Evolutionary conservation across 2,113 vertebrate species (phyloP).

Genomic region (Phocoena phocoena): DNA sequence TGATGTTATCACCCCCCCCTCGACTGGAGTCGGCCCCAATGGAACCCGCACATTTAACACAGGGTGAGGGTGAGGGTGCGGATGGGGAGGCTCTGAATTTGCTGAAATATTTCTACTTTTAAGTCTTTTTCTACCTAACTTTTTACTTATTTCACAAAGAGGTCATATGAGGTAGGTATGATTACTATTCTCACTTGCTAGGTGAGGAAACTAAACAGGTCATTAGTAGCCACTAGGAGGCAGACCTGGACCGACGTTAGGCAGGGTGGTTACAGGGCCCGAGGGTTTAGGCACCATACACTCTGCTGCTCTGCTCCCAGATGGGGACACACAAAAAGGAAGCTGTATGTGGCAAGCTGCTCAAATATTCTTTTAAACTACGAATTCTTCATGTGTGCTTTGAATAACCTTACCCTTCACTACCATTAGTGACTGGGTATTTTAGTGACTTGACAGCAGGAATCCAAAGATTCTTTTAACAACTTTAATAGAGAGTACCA

Average conservation of each 20-base stretch:
- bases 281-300: neutral
- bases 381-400: neutral
- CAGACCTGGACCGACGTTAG: neutral
- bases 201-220: neutral
- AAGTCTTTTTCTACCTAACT: neutral
- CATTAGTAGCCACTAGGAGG: neutral
- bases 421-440: neutral
- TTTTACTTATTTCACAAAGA: neutral
- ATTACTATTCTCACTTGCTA: neutral
- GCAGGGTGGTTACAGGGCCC: neutral
- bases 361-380: neutral
- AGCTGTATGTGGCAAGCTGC: neutral
- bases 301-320: neutral
- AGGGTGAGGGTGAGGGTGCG: rapidly evolving
- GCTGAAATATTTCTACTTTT: neutral
- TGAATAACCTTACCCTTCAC: neutral
- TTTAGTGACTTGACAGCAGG: neutral
- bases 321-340: neutral
- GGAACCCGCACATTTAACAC: neutral
- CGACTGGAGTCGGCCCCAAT: neutral
- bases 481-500: neutral
- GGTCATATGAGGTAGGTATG: rapidly evolving
- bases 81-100: no score
- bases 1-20: neutral
- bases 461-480: neutral